Evolutionary conservation across 2,888 invertebrate species (phyloP).

Genomic region (Blastobasis lacticolella): DNA sequence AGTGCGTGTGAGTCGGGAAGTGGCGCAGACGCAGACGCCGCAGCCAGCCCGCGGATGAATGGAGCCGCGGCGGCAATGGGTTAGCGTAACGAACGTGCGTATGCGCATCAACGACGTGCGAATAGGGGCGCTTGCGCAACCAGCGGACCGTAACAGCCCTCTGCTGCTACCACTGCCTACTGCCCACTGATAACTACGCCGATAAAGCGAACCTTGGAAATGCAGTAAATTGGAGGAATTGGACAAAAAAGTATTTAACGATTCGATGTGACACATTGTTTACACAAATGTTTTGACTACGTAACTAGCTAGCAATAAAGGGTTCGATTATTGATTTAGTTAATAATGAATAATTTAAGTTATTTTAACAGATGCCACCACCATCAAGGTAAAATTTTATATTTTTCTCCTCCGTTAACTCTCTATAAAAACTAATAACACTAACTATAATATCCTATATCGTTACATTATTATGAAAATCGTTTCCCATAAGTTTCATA

Average conservation of each 20-base stretch:
- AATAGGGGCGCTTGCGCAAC: conserved; percentile 62
- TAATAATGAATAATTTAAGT: no score
- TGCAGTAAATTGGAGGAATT: no score
- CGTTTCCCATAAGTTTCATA: no score
- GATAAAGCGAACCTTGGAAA: conserved; percentile 18
- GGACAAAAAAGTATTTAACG: conserved; percentile 8
- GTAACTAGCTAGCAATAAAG: no score
- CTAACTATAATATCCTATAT: no score
- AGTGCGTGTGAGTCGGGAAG: conserved; percentile 33
- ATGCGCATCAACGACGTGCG: conserved; percentile 31
- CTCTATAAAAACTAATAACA: no score
- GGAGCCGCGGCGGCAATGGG: conserved; percentile 20
- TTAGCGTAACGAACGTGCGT: conserved; percentile 26
- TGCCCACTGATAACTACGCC: conserved; percentile 30
- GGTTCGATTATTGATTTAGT: no score
- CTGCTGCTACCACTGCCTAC: conserved; percentile 23
- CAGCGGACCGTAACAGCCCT: conserved; percentile 19
- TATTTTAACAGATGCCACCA: no score
- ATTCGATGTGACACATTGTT: conserved; percentile 3
- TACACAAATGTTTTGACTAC: conserved; percentile 3
- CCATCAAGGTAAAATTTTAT: no score
- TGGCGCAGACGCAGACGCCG: conserved; percentile 11
- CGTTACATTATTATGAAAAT: no score
- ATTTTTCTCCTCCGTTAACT: no score
- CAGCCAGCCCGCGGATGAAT: conserved; percentile 10